A percentile compares a stretch with the other conserved stretches of the same genome.
phyloP scores from a whole-genome alignment of 2,888 invertebrate species.

The Nipponacmea schrenckii region DNA sequence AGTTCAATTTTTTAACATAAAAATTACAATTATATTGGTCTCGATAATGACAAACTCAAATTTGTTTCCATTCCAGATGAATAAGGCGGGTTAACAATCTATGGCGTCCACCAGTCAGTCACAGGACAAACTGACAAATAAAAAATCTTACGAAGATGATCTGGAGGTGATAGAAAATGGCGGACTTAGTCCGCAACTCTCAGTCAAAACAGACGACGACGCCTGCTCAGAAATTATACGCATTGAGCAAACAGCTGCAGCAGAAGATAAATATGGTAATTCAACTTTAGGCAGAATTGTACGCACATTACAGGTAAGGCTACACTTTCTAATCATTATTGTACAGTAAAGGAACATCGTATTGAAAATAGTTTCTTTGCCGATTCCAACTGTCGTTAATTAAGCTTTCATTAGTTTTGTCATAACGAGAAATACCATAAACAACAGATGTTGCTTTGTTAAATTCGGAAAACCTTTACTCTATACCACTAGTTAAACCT shows the following conservation, averaged over 20 bases:
- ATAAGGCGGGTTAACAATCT: conserved; percentile 18
- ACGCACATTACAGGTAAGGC: conserved; percentile 53
- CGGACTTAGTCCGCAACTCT: conserved; percentile 54
- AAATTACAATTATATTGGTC: no score
- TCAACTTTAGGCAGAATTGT: conserved; percentile 51
- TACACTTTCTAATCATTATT: no score
- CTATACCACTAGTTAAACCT: no score
- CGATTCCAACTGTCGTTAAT: no score
- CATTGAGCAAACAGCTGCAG: conserved; percentile 52
- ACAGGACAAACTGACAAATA: conserved; percentile 42
- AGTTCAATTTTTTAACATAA: no score
- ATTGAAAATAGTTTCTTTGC: no score
- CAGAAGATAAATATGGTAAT: conserved; percentile 38
- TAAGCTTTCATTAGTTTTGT: no score
- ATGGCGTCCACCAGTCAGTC: conserved; percentile 47
- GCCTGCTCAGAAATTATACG: conserved; percentile 61
- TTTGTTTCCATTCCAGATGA: conserved; percentile 13
- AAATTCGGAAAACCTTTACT: no score
- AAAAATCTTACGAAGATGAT: conserved; percentile 37
- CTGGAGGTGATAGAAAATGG: conserved; percentile 57
- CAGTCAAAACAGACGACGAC: conserved; percentile 53
- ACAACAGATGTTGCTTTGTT: no score
- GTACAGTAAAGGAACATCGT: no score
- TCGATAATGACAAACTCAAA: neutral
- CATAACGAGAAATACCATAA: no score